Evolutionary conservation across 2,888 invertebrate genomes (phyloP).

Genomic region (Drosophila niveifrons): DNA sequence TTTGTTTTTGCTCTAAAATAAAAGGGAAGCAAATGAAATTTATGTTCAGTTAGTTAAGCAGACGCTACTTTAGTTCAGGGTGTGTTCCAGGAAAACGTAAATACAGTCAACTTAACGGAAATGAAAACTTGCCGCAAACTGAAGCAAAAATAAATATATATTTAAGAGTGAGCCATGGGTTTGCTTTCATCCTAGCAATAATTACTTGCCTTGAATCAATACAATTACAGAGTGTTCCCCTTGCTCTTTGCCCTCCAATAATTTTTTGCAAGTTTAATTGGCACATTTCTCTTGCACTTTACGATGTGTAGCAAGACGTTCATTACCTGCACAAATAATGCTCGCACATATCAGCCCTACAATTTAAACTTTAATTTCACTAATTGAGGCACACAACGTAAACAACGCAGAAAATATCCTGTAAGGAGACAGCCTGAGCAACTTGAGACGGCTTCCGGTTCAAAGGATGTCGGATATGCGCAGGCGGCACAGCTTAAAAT

Average conservation of each 20-base stretch:
- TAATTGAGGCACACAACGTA: conserved; percentile 43
- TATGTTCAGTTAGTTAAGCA: conserved; percentile 51
- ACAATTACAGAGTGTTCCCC: neutral
- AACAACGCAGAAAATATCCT: conserved; percentile 16
- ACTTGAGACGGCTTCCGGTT: conserved; percentile 10
- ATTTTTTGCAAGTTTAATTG: too few species aligned
- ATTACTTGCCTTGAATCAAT: neutral
- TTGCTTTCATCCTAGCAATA: neutral
- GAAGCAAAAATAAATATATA: neutral
- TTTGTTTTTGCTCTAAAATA: conserved; percentile 32
- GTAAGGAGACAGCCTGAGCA: conserved; percentile 5
- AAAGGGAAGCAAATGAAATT: conserved; percentile 46
- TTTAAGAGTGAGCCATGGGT: neutral
- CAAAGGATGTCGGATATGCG: conserved; percentile 14
- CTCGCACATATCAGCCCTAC: conserved; percentile 3
- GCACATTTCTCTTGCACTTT: conserved; percentile 3
- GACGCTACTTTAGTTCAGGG: conserved; percentile 27
- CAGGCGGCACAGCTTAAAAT: conserved; percentile 21
- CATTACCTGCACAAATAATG: conserved; percentile 12
- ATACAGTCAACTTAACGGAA: conserved; percentile 8
- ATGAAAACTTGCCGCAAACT: conserved; percentile 10
- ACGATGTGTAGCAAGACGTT: conserved; percentile 4
- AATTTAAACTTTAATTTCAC: conserved; percentile 45
- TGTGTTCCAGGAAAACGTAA: conserved; percentile 28
- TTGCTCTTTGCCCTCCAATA: neutral